phyloP scores from a whole-genome alignment of 2,113 vertebrate genomes.

The Nothoprocta pentlandii region DNA sequence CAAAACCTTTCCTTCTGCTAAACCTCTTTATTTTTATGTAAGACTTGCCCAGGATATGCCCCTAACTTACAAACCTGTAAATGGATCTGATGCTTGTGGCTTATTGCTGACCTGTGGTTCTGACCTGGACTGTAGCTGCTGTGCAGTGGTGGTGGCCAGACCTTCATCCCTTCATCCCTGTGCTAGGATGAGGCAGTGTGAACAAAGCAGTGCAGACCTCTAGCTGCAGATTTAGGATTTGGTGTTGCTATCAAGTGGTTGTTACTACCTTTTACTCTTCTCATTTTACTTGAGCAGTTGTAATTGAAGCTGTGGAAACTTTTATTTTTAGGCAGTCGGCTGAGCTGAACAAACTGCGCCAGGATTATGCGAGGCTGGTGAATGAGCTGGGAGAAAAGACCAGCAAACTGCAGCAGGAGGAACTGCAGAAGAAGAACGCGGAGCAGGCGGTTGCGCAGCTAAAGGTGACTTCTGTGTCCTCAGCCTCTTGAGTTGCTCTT shows the following conservation, averaged over 20 bases:
- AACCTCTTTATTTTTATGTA: too few relatives aligned
- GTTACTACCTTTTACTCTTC: neutral
- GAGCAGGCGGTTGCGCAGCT: constrained; percentile 91
- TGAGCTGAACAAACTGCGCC: constrained; percentile 93
- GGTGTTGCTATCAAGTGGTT: neutral
- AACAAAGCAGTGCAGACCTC: neutral
- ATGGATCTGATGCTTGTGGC: neutral
- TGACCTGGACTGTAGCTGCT: neutral
- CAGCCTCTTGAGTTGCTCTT: neutral
- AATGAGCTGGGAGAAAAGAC: constrained; percentile 92
- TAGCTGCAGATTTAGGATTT: neutral
- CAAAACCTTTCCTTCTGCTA: neutral
- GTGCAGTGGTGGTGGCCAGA: neutral
- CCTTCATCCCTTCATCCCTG: neutral
- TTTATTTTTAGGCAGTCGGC: constrained; percentile 87
- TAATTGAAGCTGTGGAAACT: neutral
- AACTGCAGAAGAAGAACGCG: constrained; percentile 92
- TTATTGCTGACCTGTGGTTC: neutral
- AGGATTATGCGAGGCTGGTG: constrained; percentile 89
- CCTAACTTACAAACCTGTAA: neutral
- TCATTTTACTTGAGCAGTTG: neutral
- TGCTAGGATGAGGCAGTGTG: neutral
- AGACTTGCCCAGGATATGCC: neutral
- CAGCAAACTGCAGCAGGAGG: constrained; percentile 93
- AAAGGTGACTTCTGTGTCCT: constrained; percentile 73